phyloP scores from a whole-genome alignment of 2,888 invertebrate genomes.

The Barypeithes pellucidus region DNA sequence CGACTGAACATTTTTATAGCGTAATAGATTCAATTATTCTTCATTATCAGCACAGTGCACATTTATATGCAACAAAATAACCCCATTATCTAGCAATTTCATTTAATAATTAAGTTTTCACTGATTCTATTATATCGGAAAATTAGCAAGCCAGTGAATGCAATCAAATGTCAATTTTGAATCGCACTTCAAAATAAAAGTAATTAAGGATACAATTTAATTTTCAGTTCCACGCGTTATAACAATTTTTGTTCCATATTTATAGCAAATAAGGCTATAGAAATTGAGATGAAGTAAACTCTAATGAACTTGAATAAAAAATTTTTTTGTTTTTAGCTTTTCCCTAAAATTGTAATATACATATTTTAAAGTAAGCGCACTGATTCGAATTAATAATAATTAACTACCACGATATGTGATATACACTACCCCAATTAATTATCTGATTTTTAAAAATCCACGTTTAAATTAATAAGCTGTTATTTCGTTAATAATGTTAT shows the following conservation, averaged over 20 bases:
- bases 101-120: conserved; percentile 49
- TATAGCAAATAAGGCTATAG: conserved; percentile 5
- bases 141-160: conserved; percentile 49
- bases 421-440: too few species aligned
- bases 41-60: not conserved
- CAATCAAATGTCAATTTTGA: conserved; percentile 52
- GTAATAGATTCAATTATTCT: not conserved
- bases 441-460: too few species aligned
- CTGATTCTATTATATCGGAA: conserved; percentile 34
- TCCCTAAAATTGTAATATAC: not conserved
- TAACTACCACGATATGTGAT: too few species aligned
- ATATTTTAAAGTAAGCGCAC: too few species aligned
- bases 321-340: not conserved
- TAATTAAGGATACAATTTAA: conserved; percentile 46
- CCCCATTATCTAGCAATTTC: conserved; percentile 33
- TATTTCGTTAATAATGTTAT: too few species aligned
- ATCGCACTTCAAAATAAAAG: conserved; percentile 51
- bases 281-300: not conserved
- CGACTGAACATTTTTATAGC: not conserved
- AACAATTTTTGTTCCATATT: conserved; percentile 39
- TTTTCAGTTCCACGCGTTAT: conserved; percentile 37
- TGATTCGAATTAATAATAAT: too few species aligned
- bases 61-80: conserved; percentile 28
- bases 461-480: too few species aligned
- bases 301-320: not conserved